phyloP scores from a whole-genome alignment of 2,888 invertebrate species.

The Punctoribates punctum region DNA sequence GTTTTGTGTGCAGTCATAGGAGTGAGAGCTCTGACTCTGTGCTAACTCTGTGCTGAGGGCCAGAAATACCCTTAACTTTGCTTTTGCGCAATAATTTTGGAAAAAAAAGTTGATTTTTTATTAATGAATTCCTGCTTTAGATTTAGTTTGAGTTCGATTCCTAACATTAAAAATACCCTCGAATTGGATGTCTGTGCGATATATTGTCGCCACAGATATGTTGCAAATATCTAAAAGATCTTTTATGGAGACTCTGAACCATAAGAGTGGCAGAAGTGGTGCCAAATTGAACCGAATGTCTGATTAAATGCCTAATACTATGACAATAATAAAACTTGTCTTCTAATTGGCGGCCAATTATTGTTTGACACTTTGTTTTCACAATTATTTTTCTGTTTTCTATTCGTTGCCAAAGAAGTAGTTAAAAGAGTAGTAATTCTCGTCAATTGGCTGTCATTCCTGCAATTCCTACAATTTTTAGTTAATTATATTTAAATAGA shows the following conservation, averaged over 20 bases:
- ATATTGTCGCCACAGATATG: not conserved
- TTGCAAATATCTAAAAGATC: not conserved
- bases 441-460: not conserved
- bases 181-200: not conserved
- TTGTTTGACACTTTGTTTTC: not conserved
- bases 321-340: not conserved
- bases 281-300: not conserved
- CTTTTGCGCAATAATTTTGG: not conserved
- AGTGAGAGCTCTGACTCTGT: too few species aligned
- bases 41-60: too few species aligned
- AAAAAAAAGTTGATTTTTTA: not conserved
- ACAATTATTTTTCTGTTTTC: not conserved
- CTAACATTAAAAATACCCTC: not conserved
- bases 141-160: not conserved
- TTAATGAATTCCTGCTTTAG: slow-evolving; percentile 1
- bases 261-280: not conserved
- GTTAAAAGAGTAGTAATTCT: not conserved
- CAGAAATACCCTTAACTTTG: not conserved
- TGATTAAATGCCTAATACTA: not conserved
- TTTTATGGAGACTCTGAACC: not conserved
- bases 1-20: not conserved
- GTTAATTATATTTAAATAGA: not conserved
- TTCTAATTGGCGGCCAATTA: not conserved
- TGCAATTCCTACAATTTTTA: not conserved
- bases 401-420: not conserved